Evolutionary conservation across 1,140 invertebrate species (phyloP), one percentile per base, ranked within the genome.

Genomic region (Eubasilissa regina): DNA sequence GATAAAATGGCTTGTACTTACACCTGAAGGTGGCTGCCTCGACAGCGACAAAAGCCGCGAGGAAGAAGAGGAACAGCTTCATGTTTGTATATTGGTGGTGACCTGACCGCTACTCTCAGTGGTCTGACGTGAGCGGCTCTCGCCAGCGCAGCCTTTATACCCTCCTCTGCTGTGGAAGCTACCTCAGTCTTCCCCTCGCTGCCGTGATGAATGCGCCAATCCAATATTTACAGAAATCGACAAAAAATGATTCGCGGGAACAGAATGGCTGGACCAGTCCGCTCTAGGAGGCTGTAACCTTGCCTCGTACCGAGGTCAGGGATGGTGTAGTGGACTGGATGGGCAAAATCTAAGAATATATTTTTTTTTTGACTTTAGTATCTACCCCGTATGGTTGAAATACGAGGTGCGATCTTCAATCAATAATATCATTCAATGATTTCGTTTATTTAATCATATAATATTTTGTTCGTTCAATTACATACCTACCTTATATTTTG

Each of bases 21-120:
- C 77, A 15, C 25, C 68, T 68, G 77, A 78, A 78, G 66, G 77
- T 78, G 68, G 77, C 77, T 8, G 77, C 77, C 0, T 73, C 13
- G 17, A 19, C 68, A n/a, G 66, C 66, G 13, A 15, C 17, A 21
- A 58, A n/a, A 13, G 53, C 70, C 51, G 51, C 53, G 7, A 74
- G 44, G 70, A 55, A 74, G 13, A 74, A 21, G 51, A 74, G 19
- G 51, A 74, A 44, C 44, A 62, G 45, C 68, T 55, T 53, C 68
- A 77, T 58, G 56, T 6, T 64, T 56, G 53, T 17, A 25, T 43
- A 47, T 53, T 12, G 19, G 15, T 55, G 48, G 70, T 74, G 70
- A 51, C 66, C 47, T 19, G 44, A 53, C 45, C 51, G 55, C 51
- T 75, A 12, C 51, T 58, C 45, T 17, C 35, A 45, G 45, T 44